Evolutionary conservation across 2,113 vertebrate genomes (phyloP).

Genomic region (Campylomormyrus numenius): DNA sequence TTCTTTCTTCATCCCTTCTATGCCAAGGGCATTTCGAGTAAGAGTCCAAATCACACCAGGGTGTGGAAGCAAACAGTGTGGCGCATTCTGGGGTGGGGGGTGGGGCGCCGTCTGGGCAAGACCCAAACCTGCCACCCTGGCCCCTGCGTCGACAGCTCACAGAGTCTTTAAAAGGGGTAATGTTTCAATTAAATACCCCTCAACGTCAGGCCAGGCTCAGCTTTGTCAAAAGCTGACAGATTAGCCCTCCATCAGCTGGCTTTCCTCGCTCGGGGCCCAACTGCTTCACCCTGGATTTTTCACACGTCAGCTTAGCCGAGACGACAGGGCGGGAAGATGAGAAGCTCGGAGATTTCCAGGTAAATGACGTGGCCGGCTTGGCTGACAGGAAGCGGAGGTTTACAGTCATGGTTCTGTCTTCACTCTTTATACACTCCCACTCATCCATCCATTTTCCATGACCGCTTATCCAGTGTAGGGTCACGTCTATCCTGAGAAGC

Average conservation of each 20-base stretch:
- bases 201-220: slow-evolving; percentile 26
- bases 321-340: slow-evolving; percentile 30
- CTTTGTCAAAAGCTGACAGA: slow-evolving; percentile 34
- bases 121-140: slow-evolving; percentile 32
- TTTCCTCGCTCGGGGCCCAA: slow-evolving; percentile 29
- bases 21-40: not conserved
- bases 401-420: not conserved
- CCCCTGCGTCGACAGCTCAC: slow-evolving; percentile 28
- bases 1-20: not conserved
- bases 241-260: slow-evolving; percentile 28
- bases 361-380: slow-evolving; percentile 17
- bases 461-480: not conserved
- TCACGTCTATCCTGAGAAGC: not conserved
- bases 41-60: not conserved
- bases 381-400: slow-evolving; percentile 8
- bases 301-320: slow-evolving; percentile 33
- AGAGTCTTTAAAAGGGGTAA: slow-evolving; percentile 34
- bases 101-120: not conserved
- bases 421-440: not conserved
- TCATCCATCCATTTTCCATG: not conserved
- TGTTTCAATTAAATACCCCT: slow-evolving; percentile 41
- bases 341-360: slow-evolving; percentile 3
- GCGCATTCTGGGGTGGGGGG: not conserved
- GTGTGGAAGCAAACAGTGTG: not conserved
- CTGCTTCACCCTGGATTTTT: slow-evolving; percentile 18